These are phyloP conservation scores for Rhyacichthys aspro DNA, from an alignment of 2,797 vertebrate species.

Conservation along the genomic window DNA sequence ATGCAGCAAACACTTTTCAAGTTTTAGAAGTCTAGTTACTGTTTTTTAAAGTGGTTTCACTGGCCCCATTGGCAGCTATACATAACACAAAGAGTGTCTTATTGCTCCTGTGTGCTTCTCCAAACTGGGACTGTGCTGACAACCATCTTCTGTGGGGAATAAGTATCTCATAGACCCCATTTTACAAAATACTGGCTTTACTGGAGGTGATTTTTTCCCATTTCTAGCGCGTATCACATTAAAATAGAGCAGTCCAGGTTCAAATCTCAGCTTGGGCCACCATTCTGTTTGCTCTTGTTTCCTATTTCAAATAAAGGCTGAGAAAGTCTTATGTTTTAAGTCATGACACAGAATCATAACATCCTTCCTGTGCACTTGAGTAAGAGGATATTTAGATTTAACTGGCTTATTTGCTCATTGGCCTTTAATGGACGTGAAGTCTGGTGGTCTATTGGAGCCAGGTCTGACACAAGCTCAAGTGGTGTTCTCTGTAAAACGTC, in stretches of 20 bases:
- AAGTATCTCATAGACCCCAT: neutral
- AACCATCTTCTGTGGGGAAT: neutral
- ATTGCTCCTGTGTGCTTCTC: neutral
- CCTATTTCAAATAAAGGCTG: too few relatives aligned
- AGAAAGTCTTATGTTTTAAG: too few relatives aligned
- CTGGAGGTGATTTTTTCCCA: too few relatives aligned
- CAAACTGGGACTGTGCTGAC: too few relatives aligned
- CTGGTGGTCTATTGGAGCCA: neutral
- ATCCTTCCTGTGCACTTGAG: too few relatives aligned
- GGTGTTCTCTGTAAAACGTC: neutral
- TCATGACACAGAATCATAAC: too few relatives aligned
- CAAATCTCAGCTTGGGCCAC: too few relatives aligned
- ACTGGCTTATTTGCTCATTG: neutral
- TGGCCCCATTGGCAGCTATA: neutral
- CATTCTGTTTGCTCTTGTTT: too few relatives aligned
- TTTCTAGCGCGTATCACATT: too few relatives aligned
- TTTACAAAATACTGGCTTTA: too few relatives aligned
- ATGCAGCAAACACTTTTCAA: neutral
- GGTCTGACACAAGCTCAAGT: neutral
- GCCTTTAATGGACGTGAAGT: neutral
- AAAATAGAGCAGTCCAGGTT: too few relatives aligned
- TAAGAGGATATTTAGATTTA: neutral
- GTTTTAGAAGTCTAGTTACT: neutral
- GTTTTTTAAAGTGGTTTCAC: neutral
- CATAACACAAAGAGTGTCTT: neutral